A percentile compares a stretch with the other conserved stretches of the same genome.
These are phyloP conservation scores for Myiozetetes cayanensis DNA, from an alignment of 2,113 vertebrate genomes.

Conservation along the genomic window DNA sequence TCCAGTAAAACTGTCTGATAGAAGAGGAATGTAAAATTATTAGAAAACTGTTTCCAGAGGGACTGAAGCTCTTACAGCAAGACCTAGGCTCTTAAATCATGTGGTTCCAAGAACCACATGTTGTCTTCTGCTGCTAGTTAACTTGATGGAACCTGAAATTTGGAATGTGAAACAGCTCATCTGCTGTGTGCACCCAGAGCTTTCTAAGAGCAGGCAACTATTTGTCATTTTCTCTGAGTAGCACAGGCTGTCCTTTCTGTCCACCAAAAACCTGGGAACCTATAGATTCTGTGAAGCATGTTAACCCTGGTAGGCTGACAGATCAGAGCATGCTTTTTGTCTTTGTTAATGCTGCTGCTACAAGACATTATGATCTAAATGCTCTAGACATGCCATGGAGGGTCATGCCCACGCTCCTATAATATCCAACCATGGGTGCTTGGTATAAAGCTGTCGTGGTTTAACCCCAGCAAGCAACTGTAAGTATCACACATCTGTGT, in stretches of 20 bases:
- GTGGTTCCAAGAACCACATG: rapidly evolving
- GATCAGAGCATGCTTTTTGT: not conserved
- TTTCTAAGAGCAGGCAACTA: not conserved
- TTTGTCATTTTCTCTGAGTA: not conserved
- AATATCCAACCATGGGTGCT: not conserved
- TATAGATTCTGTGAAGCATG: not conserved
- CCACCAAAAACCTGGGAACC: not conserved
- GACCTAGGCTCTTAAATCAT: not conserved
- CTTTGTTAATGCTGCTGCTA: not conserved
- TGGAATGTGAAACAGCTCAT: not conserved
- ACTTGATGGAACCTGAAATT: not conserved
- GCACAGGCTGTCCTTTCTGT: not conserved
- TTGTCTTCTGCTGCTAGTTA: not conserved
- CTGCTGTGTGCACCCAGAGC: not conserved
- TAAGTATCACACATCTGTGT: not conserved
- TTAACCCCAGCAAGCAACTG: not conserved
- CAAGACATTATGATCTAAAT: not conserved
- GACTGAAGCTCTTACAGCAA: not conserved
- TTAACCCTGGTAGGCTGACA: not conserved
- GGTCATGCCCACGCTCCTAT: not conserved
- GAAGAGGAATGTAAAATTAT: not conserved
- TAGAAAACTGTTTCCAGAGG: not conserved
- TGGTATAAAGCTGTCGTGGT: not conserved
- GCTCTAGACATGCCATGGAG: not conserved
- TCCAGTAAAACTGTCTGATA: not conserved